phyloP scores from a whole-genome alignment of 2,113 vertebrate genomes.

The Tinamus guttatus region DNA sequence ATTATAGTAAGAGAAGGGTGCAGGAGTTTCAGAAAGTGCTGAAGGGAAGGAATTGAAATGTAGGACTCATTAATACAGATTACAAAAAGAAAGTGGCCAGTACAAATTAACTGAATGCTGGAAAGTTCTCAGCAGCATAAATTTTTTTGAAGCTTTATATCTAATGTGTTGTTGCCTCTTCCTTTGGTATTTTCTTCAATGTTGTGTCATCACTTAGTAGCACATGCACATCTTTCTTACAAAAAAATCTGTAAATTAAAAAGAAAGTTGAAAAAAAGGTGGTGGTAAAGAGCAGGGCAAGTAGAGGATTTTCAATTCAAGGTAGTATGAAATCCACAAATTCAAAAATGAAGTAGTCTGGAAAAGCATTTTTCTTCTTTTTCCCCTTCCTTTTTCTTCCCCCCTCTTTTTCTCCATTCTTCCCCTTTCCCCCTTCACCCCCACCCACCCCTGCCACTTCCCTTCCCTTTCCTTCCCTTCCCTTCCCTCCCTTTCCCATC shows the following conservation, averaged over 20 bases:
- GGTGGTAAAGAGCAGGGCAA: background rate
- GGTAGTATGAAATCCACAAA: background rate
- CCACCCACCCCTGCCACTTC: rapidly evolving
- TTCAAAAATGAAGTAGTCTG: background rate
- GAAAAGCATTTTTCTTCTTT: background rate
- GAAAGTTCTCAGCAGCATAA: background rate
- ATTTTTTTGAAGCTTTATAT: background rate
- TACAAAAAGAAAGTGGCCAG: background rate
- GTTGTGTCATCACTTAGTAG: background rate
- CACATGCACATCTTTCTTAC: background rate
- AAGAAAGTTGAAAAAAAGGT: background rate
- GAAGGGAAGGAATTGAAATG: background rate
- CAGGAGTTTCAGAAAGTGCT: background rate
- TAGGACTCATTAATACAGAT: background rate
- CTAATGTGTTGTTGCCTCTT: background rate
- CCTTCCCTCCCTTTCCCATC: rapidly evolving
- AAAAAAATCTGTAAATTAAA: background rate
- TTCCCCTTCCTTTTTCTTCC: rapidly evolving
- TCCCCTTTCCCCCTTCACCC: rapidly evolving
- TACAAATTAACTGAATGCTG: background rate
- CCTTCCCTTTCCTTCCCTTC: rapidly evolving
- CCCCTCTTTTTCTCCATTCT: rapidly evolving
- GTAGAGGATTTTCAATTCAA: background rate
- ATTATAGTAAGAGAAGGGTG: background rate
- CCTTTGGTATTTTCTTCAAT: background rate